Evolutionary conservation across 2,888 invertebrate species (phyloP).

Genomic region (Leucophenga montana): DNA sequence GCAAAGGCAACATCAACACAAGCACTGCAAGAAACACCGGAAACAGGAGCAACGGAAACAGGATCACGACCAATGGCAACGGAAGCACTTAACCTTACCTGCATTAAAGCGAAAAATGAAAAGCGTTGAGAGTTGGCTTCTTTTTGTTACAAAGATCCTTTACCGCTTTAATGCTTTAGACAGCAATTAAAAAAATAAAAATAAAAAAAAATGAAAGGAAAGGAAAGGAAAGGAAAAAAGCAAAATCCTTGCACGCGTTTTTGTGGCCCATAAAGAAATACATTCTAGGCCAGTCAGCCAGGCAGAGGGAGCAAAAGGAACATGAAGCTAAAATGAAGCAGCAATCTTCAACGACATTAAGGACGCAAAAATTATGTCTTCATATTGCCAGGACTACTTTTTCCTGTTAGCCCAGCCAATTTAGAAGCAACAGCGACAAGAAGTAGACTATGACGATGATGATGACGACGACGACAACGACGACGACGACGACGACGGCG

Average conservation of each 20-base stretch:
- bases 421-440: no score
- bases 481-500: background rate
- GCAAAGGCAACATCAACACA: constrained; percentile 14
- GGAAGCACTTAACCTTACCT: constrained; percentile 36
- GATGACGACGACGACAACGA: no score
- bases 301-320: background rate
- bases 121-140: constrained; percentile 31
- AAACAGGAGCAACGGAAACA: constrained; percentile 17
- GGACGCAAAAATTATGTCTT: constrained; percentile 17
- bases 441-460: no score
- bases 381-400: background rate
- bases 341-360: background rate
- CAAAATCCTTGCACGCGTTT: background rate
- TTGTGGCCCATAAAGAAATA: background rate
- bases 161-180: constrained; percentile 6
- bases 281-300: background rate
- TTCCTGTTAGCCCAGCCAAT: no score
- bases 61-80: background rate
- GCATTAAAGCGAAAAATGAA: constrained; percentile 32
- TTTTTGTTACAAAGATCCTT: background rate
- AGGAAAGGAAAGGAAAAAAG: background rate
- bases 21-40: constrained; percentile 35
- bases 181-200: constrained; percentile 8
- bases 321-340: no score
- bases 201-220: background rate